A percentile compares a stretch with the other conserved stretches of the same genome.
phyloP scores from a whole-genome alignment of 2,113 vertebrate species.

The Chiloscyllium plagiosum region DNA sequence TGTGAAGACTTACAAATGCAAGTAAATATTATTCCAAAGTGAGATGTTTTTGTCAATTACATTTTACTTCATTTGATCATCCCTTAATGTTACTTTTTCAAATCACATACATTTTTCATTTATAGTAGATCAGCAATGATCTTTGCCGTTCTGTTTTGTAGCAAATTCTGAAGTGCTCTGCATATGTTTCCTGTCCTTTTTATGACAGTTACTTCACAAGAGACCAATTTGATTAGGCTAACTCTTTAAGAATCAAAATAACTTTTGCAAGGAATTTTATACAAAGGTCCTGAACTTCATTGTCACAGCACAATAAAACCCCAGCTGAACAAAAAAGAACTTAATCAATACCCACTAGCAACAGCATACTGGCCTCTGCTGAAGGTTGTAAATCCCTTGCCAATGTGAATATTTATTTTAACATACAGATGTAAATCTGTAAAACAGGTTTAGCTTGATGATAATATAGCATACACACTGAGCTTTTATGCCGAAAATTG shows the following conservation, averaged over 20 bases:
- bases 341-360: too few relatives aligned
- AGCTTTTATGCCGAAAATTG: background rate
- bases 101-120: background rate
- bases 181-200: background rate
- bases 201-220: background rate
- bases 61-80: background rate
- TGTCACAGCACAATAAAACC: background rate
- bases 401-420: conserved; percentile 37
- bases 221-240: background rate
- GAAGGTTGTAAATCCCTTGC: conserved; percentile 1
- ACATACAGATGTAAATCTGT: conserved; percentile 11
- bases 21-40: background rate
- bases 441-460: conserved; percentile 27
- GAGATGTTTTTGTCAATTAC: background rate
- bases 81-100: background rate
- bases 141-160: background rate
- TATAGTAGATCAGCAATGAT: background rate
- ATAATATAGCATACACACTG: conserved; percentile 18
- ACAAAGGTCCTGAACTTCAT: background rate
- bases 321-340: background rate
- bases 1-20: background rate
- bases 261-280: background rate
- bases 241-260: background rate
- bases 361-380: conserved; percentile 3
- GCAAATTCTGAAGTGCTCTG: background rate